phyloP scores from a whole-genome alignment of 2,797 vertebrate species.

The Enoplosus armatus region DNA sequence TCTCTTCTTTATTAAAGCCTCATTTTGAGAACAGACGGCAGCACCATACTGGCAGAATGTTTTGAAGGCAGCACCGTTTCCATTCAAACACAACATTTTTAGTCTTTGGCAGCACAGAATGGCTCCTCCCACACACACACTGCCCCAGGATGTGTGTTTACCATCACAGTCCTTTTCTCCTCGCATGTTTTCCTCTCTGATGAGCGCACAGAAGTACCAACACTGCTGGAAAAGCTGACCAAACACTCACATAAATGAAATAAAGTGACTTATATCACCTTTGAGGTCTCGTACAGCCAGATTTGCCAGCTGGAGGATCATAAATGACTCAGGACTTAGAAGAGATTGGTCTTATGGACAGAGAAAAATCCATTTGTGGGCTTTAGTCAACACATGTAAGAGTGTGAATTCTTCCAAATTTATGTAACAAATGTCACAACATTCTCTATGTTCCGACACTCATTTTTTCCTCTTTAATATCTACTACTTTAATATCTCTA shows the following conservation, averaged over 20 bases:
- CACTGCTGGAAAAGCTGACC: conserved; percentile 20
- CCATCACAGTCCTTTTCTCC: conserved; percentile 1
- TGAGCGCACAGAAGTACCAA: conserved; percentile 14
- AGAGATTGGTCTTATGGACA: neutral
- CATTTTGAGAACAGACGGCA: conserved; percentile 52
- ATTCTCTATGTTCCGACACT: neutral
- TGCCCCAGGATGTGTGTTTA: conserved; percentile 25
- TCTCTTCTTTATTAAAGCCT: no score
- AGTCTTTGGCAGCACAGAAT: conserved; percentile 60
- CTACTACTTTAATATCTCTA: neutral
- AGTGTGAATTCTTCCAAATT: neutral
- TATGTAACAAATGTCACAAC: neutral
- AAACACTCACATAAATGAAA: conserved; percentile 8
- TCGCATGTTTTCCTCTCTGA: conserved; percentile 15
- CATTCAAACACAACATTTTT: conserved; percentile 63
- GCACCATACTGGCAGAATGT: conserved; percentile 45
- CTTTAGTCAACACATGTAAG: neutral
- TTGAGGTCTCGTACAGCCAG: neutral
- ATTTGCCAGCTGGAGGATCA: neutral
- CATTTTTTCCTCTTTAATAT: neutral
- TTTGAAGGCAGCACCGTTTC: conserved; percentile 46
- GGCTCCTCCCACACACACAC: conserved; percentile 60
- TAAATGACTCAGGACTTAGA: conserved; percentile 1
- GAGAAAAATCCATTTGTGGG: neutral
- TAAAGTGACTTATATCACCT: conserved; percentile 9